Percentiles rank a stretch among this genome's conserved stretches.
phyloP scores from a whole-genome alignment of 2,888 invertebrate genomes.

The Drosophila quinaria region DNA sequence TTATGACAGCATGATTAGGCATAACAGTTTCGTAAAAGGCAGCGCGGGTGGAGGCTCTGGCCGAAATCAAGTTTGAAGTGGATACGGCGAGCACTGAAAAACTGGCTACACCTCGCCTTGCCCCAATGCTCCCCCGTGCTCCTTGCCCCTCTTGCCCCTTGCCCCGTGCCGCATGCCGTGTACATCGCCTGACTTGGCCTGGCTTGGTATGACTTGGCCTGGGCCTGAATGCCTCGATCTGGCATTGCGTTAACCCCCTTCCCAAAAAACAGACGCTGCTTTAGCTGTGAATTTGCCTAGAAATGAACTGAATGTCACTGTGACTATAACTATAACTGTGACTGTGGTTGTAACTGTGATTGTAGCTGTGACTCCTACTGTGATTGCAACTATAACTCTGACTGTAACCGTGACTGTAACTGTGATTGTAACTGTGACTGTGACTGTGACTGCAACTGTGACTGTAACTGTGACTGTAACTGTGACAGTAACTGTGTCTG shows the following conservation, averaged over 20 bases:
- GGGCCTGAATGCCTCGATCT: conserved; percentile 64
- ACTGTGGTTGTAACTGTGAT: not conserved
- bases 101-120: conserved; percentile 44
- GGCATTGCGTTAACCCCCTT: conserved; percentile 70
- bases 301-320: conserved; percentile 22
- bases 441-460: no score
- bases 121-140: no score
- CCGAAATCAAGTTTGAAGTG: conserved; percentile 81
- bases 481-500: no score
- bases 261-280: conserved; percentile 22
- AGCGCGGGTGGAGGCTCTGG: conserved; percentile 71
- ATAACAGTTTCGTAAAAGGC: conserved; percentile 82
- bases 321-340: not conserved
- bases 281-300: conserved; percentile 39
- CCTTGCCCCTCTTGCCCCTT: not conserved
- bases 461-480: no score
- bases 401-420: no score
- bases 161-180: conserved; percentile 3
- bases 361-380: no score
- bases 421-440: no score
- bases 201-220: conserved; percentile 13
- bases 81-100: conserved; percentile 44
- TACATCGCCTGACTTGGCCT: conserved; percentile 13
- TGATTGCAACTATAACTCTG: not conserved
- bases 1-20: conserved; percentile 86